Evolutionary conservation across 2,113 vertebrate genomes (phyloP).

Genomic region (Laticauda colubrina): DNA sequence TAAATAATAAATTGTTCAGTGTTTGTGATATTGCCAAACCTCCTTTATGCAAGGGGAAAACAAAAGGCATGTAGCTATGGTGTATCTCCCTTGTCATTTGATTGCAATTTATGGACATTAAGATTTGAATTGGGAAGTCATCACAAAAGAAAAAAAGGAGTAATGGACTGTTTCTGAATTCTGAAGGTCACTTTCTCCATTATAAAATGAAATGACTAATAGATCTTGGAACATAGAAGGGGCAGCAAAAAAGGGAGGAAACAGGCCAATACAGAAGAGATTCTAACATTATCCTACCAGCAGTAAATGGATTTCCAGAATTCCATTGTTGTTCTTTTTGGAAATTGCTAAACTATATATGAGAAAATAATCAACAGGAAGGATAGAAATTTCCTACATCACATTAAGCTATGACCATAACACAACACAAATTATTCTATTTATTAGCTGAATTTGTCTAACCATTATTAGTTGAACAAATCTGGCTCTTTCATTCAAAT

Average conservation of each 20-base stretch:
- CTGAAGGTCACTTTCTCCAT: background rate
- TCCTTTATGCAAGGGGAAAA: background rate
- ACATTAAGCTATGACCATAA: background rate
- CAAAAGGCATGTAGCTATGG: background rate
- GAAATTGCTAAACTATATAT: background rate
- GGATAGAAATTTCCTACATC: background rate
- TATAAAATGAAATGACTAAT: background rate
- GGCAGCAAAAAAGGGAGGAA: background rate
- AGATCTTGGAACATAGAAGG: background rate
- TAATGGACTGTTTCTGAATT: background rate
- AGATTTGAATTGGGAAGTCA: background rate
- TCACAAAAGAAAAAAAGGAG: background rate
- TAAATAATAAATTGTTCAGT: background rate
- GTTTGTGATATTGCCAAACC: background rate
- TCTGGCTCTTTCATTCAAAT: background rate
- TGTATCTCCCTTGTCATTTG: background rate
- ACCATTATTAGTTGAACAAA: background rate
- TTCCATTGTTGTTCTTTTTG: background rate
- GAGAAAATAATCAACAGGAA: background rate
- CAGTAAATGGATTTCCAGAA: background rate
- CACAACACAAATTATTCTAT: background rate
- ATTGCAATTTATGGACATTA: background rate
- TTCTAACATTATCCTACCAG: background rate
- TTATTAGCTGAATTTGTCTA: background rate
- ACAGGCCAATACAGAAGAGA: background rate